phyloP scores from a whole-genome alignment of 2,113 vertebrate genomes.

The Pangasianodon hypophthalmus region DNA sequence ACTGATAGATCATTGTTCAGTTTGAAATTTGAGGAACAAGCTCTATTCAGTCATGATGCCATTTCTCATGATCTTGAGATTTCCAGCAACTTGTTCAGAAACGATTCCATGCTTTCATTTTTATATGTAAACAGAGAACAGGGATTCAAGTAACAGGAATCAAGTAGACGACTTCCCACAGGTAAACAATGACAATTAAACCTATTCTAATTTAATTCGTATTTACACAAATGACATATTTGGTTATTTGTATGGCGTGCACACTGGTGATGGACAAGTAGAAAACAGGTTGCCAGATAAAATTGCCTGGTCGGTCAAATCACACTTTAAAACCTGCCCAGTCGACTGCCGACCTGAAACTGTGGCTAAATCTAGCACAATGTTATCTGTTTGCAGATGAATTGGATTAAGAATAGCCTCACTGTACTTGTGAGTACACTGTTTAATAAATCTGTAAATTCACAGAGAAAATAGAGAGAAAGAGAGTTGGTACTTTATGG shows the following conservation, averaged over 20 bases:
- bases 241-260: background rate
- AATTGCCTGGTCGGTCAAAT: background rate
- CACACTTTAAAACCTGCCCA: background rate
- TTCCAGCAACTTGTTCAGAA: background rate
- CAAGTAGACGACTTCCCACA: background rate
- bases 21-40: background rate
- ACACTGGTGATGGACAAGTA: background rate
- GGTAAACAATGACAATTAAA: background rate
- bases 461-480: background rate
- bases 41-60: background rate
- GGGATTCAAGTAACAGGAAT: background rate
- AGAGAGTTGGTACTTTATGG: background rate
- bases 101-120: background rate
- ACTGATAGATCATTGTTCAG: background rate
- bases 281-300: background rate
- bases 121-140: background rate
- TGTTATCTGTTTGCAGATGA: background rate
- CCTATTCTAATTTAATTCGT: background rate
- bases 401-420: background rate
- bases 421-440: background rate
- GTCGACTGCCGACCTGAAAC: background rate
- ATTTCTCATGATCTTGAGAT: background rate
- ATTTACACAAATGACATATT: background rate
- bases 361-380: background rate
- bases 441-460: background rate